These are phyloP conservation scores for Sciurus vulgaris DNA, from an alignment of 2,797 vertebrate genomes.

Conservation along the genomic window DNA sequence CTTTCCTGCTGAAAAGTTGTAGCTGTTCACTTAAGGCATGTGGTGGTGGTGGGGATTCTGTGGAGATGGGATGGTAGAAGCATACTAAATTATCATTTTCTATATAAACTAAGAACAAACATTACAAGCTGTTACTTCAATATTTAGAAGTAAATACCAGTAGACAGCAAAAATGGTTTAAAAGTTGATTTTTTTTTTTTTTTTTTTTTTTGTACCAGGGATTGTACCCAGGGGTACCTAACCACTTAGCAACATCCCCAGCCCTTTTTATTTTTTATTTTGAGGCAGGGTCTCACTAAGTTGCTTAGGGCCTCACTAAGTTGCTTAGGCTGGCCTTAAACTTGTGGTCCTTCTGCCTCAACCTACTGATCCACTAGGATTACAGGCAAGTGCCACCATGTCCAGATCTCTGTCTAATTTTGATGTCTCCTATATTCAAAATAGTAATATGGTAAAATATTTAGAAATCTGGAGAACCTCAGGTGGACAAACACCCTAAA, in stretches of 20 bases:
- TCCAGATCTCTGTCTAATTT: neutral
- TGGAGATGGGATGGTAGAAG: too few species aligned
- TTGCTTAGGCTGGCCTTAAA: neutral
- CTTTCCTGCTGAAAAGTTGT: conserved; percentile 7
- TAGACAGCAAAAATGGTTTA: too few species aligned
- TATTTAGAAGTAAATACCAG: too few species aligned
- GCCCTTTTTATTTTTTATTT: neutral
- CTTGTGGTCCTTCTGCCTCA: neutral
- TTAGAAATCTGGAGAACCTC: conserved; percentile 60
- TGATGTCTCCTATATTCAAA: conserved; percentile 30
- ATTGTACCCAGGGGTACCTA: neutral
- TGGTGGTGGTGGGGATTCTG: neutral
- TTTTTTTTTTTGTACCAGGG: neutral
- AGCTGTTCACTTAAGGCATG: neutral
- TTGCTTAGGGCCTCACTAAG: neutral
- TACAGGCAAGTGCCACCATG: neutral
- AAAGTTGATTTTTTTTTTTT: too few species aligned
- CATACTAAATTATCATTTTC: too few species aligned
- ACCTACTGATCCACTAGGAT: neutral
- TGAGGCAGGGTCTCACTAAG: neutral
- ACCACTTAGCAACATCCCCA: neutral
- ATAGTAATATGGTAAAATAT: conserved; percentile 14
- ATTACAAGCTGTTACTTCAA: too few species aligned
- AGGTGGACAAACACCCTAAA: conserved; percentile 1
- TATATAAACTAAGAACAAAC: too few species aligned